Evolutionary conservation across 2,113 vertebrate genomes (phyloP).

Genomic region (Carollia perspicillata): DNA sequence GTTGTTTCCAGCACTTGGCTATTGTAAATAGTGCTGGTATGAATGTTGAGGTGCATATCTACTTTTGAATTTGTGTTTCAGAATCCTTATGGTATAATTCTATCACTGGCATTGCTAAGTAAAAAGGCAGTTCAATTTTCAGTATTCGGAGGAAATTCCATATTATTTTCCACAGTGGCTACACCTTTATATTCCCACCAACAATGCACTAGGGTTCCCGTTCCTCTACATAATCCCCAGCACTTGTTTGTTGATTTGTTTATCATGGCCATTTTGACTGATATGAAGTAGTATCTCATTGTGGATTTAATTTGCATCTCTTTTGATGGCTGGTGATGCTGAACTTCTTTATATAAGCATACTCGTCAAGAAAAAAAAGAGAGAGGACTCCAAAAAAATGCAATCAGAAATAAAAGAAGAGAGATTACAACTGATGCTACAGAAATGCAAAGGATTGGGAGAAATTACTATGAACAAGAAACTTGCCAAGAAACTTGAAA

Average conservation of each 20-base stretch:
- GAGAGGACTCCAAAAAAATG: no score
- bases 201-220: background rate
- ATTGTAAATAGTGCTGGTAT: background rate
- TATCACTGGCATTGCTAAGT: background rate
- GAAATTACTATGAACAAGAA: no score
- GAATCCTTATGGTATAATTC: background rate
- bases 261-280: no score
- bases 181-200: background rate
- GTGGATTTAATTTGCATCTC: background rate
- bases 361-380: no score
- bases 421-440: no score
- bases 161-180: background rate
- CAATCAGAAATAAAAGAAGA: no score
- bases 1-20: background rate
- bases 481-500: no score
- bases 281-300: background rate
- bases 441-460: no score
- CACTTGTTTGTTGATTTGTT: no score
- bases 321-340: background rate
- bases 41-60: background rate
- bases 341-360: no score
- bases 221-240: background rate
- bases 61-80: background rate
- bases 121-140: background rate
- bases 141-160: background rate